A percentile compares a stretch with the other conserved stretches of the same genome.
Evolutionary conservation across 2,113 vertebrate species (phyloP).

Genomic region (Etia nguti): DNA sequence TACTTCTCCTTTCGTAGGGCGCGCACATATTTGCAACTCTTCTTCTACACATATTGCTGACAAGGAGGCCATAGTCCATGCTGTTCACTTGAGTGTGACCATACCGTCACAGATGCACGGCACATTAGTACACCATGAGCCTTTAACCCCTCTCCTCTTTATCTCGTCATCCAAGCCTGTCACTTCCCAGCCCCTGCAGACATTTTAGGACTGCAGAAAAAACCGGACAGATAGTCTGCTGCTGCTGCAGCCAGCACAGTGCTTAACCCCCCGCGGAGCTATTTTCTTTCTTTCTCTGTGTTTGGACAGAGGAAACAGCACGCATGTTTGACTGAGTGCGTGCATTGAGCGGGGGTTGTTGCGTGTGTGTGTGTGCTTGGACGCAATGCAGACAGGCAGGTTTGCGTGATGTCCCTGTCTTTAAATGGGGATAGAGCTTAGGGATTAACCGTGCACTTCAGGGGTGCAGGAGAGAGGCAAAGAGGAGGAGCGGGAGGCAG

Average conservation of each 20-base stretch:
- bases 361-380: neutral
- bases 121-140: neutral
- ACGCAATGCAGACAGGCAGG: constrained; percentile 38
- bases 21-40: neutral
- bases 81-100: constrained; percentile 12
- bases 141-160: neutral
- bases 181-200: constrained; percentile 21
- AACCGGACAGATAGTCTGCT: constrained; percentile 2
- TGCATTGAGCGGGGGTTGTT: constrained; percentile 4
- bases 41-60: neutral
- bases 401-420: constrained; percentile 61
- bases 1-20: neutral
- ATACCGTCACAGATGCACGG: neutral
- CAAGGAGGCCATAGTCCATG: neutral
- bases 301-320: constrained; percentile 3
- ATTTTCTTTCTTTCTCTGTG: constrained; percentile 12
- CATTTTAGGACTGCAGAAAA: neutral
- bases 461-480: constrained; percentile 47
- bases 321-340: neutral
- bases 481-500: neutral
- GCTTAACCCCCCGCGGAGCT: constrained; percentile 43
- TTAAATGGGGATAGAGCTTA: constrained; percentile 54
- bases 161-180: constrained; percentile 1
- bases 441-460: constrained; percentile 66
- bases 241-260: constrained; percentile 19